Percentiles rank a stretch among this genome's conserved stretches.
These are phyloP conservation scores for Butastur rufipennis DNA, from an alignment of 2,113 vertebrate species.

Conservation along the genomic window DNA sequence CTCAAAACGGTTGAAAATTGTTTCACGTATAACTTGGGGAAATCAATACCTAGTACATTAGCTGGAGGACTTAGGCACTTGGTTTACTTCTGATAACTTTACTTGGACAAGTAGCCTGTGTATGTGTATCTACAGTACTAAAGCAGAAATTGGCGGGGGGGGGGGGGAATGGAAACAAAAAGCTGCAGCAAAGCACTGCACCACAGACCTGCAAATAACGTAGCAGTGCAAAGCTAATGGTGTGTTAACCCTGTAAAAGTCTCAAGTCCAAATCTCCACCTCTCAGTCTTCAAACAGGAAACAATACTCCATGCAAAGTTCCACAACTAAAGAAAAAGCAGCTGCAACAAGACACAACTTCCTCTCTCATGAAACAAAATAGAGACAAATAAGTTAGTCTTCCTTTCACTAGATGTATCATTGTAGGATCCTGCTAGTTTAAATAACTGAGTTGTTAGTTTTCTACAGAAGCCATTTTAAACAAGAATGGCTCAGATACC, in stretches of 20 bases:
- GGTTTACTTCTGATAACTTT: constrained; percentile 71
- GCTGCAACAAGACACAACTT: constrained; percentile 76
- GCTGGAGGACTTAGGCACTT: constrained; percentile 81
- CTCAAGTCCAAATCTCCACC: constrained; percentile 70
- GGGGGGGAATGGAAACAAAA: constrained; percentile 35
- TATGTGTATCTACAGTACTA: constrained; percentile 62
- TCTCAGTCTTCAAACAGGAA: constrained; percentile 68
- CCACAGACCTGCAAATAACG: constrained; percentile 70
- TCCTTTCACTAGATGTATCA: constrained; percentile 79
- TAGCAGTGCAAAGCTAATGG: constrained; percentile 71
- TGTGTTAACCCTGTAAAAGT: constrained; percentile 78
- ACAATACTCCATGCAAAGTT: constrained; percentile 73
- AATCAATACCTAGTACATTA: constrained; percentile 71
- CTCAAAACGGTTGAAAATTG: constrained; percentile 59
- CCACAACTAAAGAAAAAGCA: constrained; percentile 78
- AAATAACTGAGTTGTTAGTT: constrained; percentile 80
- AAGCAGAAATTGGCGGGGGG: constrained; percentile 57
- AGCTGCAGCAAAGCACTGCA: constrained; percentile 75
- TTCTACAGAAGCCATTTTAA: constrained; percentile 79
- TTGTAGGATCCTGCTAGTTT: constrained; percentile 81
- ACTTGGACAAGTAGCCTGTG: constrained; percentile 72
- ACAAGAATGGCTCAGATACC: constrained; percentile 80
- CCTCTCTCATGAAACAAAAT: constrained; percentile 75
- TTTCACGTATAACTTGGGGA: constrained; percentile 69
- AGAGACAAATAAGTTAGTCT: constrained; percentile 79